These are phyloP conservation scores for Papilio dardanus DNA, from an alignment of 1,140 invertebrate genomes.

Conservation along the genomic window DNA sequence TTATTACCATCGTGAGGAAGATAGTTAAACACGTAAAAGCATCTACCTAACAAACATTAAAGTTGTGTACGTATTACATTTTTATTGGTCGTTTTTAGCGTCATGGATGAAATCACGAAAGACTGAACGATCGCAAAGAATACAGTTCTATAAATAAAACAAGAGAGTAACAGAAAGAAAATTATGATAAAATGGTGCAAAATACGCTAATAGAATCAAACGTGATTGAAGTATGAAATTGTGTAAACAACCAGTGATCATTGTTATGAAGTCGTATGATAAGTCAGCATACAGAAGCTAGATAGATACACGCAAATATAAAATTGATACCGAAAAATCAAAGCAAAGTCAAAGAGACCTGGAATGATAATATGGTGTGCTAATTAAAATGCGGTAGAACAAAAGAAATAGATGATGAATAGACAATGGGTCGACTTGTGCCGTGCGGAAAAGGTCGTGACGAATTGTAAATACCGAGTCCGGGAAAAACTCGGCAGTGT, in stretches of 20 bases:
- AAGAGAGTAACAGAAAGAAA: constrained; percentile 4
- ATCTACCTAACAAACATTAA: constrained; percentile 47
- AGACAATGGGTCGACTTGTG: constrained; percentile 79
- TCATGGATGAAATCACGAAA: constrained; percentile 35
- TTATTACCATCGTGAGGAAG: constrained; percentile 63
- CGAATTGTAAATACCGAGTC: constrained; percentile 45
- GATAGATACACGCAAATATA: constrained; percentile 1
- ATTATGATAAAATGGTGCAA: constrained; percentile 27
- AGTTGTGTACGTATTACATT: constrained; percentile 35
- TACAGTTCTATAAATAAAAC: constrained; percentile 15
- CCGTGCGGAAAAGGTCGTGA: constrained; percentile 60
- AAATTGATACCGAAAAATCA: constrained; percentile 8
- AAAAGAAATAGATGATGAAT: constrained; percentile 48
- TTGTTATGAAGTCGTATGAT: constrained; percentile 21
- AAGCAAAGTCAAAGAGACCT: constrained; percentile 10
- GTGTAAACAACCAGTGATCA: constrained; percentile 25
- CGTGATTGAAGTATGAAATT: constrained; percentile 21
- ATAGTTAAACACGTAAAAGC: constrained; percentile 70
- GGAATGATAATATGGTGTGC: constrained; percentile 46
- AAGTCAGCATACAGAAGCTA: constrained; percentile 15
- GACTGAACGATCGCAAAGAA: constrained; percentile 29
- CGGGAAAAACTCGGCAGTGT: constrained; percentile 8
- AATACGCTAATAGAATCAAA: constrained; percentile 7
- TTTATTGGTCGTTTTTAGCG: constrained; percentile 29
- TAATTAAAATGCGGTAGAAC: constrained; percentile 49